phyloP scores from a whole-genome alignment of 2,888 invertebrate genomes.

The Zygogramma bicolorata region DNA sequence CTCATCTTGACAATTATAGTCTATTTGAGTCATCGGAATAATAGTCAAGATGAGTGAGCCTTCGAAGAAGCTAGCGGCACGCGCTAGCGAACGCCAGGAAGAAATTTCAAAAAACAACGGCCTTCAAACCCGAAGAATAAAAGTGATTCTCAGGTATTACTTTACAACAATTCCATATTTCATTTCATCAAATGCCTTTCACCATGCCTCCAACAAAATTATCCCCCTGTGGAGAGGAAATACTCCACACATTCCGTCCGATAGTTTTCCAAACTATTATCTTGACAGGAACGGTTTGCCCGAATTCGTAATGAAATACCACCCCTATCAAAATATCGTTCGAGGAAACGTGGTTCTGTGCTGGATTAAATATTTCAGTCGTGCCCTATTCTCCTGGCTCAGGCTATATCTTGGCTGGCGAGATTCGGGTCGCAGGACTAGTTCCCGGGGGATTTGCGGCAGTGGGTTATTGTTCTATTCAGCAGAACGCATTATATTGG shows the following conservation, averaged over 20 bases:
- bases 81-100: no score
- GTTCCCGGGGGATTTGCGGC: conserved; percentile 24
- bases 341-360: conserved; percentile 20
- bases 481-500: conserved; percentile 20
- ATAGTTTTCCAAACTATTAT: neutral
- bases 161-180: no score
- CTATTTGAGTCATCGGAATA: no score
- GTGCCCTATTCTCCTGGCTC: conserved; percentile 25
- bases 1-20: no score
- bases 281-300: neutral
- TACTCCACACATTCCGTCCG: neutral
- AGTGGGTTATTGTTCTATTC: conserved; percentile 26
- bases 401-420: conserved; percentile 21
- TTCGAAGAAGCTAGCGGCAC: no score
- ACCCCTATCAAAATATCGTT: neutral
- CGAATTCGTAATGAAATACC: neutral
- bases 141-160: no score
- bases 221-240: no score
- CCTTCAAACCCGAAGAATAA: no score
- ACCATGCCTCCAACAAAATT: no score
- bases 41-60: no score
- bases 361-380: conserved; percentile 34
- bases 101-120: no score
- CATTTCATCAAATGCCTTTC: no score
- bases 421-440: conserved; percentile 20